Conservation (phyloP, 2,888 invertebrate genomes). For the Heliconius hortense region DNA sequence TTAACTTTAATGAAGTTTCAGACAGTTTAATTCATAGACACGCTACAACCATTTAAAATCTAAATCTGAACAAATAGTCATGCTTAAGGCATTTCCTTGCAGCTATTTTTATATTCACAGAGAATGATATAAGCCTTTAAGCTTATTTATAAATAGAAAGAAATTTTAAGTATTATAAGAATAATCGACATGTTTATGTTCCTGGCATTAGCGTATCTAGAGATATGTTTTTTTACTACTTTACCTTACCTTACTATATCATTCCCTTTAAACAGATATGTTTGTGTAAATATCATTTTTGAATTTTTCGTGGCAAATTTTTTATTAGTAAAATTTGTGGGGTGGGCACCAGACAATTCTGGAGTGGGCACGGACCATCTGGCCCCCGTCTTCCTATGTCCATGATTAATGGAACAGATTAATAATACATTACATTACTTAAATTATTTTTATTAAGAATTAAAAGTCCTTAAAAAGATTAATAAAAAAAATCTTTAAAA, state of each 20-base stretch:
- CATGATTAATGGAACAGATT: too few relatives aligned
- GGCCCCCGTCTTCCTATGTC: too few relatives aligned
- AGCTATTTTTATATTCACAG: slow-evolving; percentile 40
- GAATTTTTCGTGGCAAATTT: too few relatives aligned
- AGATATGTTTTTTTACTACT: too few relatives aligned
- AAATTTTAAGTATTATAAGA: neutral
- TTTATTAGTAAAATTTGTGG: too few relatives aligned
- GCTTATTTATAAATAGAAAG: neutral
- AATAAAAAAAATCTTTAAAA: neutral
- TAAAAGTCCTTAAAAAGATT: neutral
- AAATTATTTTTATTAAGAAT: neutral
- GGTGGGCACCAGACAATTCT: too few relatives aligned
- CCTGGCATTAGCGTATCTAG: too few relatives aligned
- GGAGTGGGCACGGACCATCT: too few relatives aligned
- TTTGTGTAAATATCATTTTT: too few relatives aligned
- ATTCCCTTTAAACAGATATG: too few relatives aligned
- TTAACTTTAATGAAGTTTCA: slow-evolving; percentile 64
- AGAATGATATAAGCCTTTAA: slow-evolving; percentile 5
- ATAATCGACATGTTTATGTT: neutral
- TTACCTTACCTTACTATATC: too few relatives aligned
- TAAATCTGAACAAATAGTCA: slow-evolving; percentile 42
- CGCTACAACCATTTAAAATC: slow-evolving; percentile 48
- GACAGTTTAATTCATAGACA: slow-evolving; percentile 63
- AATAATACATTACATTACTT: neutral
- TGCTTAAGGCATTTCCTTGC: slow-evolving; percentile 48